Evolutionary conservation across 35 echinoderm and acorn worm species (phyloP).

Genomic region (Nesometra sesokonis): DNA sequence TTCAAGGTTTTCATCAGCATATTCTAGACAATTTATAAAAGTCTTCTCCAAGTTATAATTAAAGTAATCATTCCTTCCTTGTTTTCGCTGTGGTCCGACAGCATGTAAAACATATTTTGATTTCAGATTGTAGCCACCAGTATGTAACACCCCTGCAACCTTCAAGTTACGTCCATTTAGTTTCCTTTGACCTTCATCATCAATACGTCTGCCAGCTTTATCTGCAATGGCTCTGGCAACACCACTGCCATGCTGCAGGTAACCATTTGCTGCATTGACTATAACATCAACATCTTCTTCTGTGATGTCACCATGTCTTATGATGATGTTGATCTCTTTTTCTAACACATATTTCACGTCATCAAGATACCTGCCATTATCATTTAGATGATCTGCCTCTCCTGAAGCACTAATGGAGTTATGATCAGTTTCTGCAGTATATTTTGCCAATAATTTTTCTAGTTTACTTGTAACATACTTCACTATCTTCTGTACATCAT

Average conservation of each 20-base stretch:
- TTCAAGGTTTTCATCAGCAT: neutral
- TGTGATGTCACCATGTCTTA: constrained; percentile 4
- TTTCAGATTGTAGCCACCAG: neutral
- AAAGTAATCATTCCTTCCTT: neutral
- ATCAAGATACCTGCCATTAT: neutral
- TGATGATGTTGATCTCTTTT: neutral
- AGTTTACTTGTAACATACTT: neutral
- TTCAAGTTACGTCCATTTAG: neutral
- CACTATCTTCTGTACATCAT: neutral
- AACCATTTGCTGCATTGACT: constrained; percentile 20
- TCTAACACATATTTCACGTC: neutral
- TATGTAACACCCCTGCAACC: neutral
- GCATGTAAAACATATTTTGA: constrained; percentile 2
- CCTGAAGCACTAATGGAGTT: no score
- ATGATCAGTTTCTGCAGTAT: neutral
- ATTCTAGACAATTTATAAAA: neutral
- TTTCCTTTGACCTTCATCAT: neutral
- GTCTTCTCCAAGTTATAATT: neutral
- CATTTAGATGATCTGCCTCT: neutral
- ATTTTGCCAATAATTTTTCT: neutral
- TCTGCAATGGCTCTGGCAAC: constrained; percentile 6
- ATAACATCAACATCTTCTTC: constrained; percentile 22
- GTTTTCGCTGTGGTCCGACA: neutral
- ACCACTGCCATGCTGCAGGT: neutral
- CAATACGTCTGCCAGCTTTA: neutral